These are phyloP conservation scores for Thunnus thynnus DNA, from an alignment of 2,113 vertebrate genomes.

Conservation along the genomic window DNA sequence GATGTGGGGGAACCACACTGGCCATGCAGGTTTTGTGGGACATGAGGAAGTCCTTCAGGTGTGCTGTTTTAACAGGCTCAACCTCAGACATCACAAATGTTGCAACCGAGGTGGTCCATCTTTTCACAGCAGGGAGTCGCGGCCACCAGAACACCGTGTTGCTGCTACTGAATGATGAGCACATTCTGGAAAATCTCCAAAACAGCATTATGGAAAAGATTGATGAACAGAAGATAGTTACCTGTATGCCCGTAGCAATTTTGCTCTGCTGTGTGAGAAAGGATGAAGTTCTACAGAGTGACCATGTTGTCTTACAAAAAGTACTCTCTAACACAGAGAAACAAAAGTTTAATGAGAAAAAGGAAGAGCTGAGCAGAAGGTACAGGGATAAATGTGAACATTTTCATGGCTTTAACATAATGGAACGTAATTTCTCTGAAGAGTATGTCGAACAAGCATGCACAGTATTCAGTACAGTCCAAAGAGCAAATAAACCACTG, in stretches of 20 bases:
- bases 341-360: background rate
- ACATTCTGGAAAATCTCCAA: conserved; percentile 6
- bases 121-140: conserved; percentile 46
- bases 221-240: background rate
- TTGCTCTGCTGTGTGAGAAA: conserved; percentile 53
- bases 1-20: too few species aligned
- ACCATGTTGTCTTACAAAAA: too few species aligned
- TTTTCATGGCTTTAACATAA: too few species aligned
- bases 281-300: background rate
- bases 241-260: conserved; percentile 2
- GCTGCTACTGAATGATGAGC: too few species aligned
- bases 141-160: conserved; percentile 62
- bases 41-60: conserved; percentile 3
- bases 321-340: conserved; percentile 2
- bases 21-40: too few species aligned
- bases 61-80: conserved; percentile 55
- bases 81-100: conserved; percentile 4
- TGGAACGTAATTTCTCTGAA: too few species aligned
- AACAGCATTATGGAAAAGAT: background rate
- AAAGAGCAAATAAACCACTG: too few species aligned
- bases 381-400: background rate
- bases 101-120: conserved; percentile 43
- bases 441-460: too few species aligned
- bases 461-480: too few species aligned
- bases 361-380: background rate